phyloP scores from a whole-genome alignment of 2,113 vertebrate species.

The Tachysurus vachellii region DNA sequence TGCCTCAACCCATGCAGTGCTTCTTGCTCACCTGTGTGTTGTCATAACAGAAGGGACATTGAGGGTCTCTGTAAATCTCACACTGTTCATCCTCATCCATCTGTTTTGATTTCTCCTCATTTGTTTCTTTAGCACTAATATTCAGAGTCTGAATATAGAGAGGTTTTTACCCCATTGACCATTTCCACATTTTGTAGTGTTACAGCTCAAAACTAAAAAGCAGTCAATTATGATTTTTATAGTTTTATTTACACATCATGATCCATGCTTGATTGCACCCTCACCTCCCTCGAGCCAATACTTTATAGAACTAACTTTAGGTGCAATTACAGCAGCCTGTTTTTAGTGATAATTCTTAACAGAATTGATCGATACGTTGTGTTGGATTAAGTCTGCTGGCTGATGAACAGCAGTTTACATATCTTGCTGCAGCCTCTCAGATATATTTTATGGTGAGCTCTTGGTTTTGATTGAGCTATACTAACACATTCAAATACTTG shows the following conservation, averaged over 20 bases:
- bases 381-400: not conserved
- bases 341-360: not conserved
- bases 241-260: not conserved
- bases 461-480: not conserved
- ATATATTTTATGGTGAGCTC: not conserved
- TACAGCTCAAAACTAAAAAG: not conserved
- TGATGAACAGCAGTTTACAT: not conserved
- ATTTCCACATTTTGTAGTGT: not conserved
- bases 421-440: not conserved
- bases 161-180: not conserved
- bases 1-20: constrained; percentile 20
- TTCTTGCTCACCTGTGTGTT: constrained; percentile 40
- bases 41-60: constrained; percentile 61
- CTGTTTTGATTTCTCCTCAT: constrained; percentile 38
- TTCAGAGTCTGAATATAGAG: not conserved
- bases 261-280: not conserved
- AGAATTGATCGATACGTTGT: not conserved
- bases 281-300: not conserved
- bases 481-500: not conserved
- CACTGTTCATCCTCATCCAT: constrained; percentile 55
- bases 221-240: not conserved
- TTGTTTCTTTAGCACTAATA: not conserved
- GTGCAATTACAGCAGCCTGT: not conserved
- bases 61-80: constrained; percentile 62
- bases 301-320: not conserved